Base-by-base conservation (phyloP, 2,113 vertebrate genomes). In the Dasyprocta punctata region DNA sequence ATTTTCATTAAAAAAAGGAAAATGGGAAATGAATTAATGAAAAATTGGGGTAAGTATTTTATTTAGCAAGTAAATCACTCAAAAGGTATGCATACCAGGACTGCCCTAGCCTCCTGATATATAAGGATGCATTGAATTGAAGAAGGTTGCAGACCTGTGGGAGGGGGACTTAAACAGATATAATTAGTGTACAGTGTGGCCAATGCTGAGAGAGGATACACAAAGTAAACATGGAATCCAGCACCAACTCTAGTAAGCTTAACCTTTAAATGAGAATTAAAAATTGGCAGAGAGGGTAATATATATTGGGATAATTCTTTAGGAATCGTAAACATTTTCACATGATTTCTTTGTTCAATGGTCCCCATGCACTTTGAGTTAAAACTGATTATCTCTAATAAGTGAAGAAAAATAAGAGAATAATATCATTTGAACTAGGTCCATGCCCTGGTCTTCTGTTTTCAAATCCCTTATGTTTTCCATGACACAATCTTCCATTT, bases 11-110 rank as follows among this genome's bases (percentile, higher is more conserved):
- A 47, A 63, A 84, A 60, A 78, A 20, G 6, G 13, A 82, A 96
- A 96, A 71, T 78, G 8, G 80, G 49, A 86, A 89, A 92, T 78
- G 12, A 94, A 54, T 54, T 94, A 81, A 36, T 36, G 13, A 93
- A 63, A 93, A 80, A 13, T 71, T 10, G 11, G 26, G 0, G 1
- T 69, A 73, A 87, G 3, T 84, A 56, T 67, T 93, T 93, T 33
- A 41, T 17, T 84, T 90, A 65, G 19, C 19, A 65, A 81, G 54
- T 65, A 77, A 94, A 58, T 83, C 47, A 67, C 36, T 73, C 49
- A 26, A 13, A 9, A 78, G 52, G 75, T 33, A 20, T 82, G 7
- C 38, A 9, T 58, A 8, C 56, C 33, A 52, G 44, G 41, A 78
- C 19, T 87, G 36, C 41, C 69, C 47, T 49, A 19, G 44, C 8